Evolutionary conservation across 2,888 invertebrate genomes (phyloP), one percentile per base, ranked within the genome.

Genomic region (Germaria angustata): DNA sequence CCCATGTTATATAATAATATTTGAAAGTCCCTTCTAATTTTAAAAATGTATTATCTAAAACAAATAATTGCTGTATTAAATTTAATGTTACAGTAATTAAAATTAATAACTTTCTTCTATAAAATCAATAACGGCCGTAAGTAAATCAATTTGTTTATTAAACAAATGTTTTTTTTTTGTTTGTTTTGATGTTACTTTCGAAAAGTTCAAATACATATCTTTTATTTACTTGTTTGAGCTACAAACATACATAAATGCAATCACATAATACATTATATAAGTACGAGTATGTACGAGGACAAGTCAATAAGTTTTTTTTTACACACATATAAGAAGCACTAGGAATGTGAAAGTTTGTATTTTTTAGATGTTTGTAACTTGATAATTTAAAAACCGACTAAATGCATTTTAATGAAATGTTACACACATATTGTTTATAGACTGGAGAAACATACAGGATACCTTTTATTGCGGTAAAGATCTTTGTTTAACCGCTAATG

Each of bases 21-120:
- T 55, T 32, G 55, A 69, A 69, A 69, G 44, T 69, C 44, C 55
- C 69, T 69, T 69, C 69, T 69, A 57, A 55, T 57, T 55, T 69
- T 41, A 1, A 2, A 55, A 20, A 55, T 20, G n/a, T 20, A 63
- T 28, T 63, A 24, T 44, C 6, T 17, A 4, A 11, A 6, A 11
- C 24, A 32, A 13, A 24, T 36, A 17, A 59, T n/a, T 20, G 6
- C 36, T 7, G 7, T 22, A 36, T 59, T 9, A 41, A 61, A 24
- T 9, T n/a, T 41, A 44, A 44, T 61, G 7, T 61, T 44, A 11
- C 24, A 28, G 32, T 44, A 32, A 55, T 44, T 69, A 44, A 69
- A 69, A 55, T 15, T 22, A 20, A 36, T 49, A 22, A 34, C 11
- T 13, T 51, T 44, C 11, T 15, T 53, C 24, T 28, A 53, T 28